These are phyloP conservation scores for Pristiophorus japonicus DNA, from an alignment of 2,113 vertebrate species.

Conservation along the genomic window DNA sequence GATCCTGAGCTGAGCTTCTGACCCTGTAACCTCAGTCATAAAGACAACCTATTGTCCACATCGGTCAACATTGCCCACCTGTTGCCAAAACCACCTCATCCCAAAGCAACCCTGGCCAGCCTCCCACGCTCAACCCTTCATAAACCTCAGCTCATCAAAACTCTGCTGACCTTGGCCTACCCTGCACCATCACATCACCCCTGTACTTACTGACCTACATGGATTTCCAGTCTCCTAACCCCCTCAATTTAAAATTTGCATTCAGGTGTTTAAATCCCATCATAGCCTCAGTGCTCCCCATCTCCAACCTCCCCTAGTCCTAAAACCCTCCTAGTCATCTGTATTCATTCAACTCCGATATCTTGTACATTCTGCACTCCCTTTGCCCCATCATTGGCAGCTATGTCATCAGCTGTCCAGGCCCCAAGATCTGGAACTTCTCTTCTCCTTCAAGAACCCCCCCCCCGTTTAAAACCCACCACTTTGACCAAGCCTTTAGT, in stretches of 20 bases:
- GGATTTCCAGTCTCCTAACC: not conserved
- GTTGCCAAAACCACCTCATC: not conserved
- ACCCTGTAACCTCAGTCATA: not conserved
- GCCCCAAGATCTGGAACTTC: not conserved
- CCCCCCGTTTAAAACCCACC: no score
- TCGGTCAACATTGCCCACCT: not conserved
- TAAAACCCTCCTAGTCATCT: not conserved
- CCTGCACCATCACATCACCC: not conserved
- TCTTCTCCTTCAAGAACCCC: not conserved
- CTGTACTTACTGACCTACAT: not conserved
- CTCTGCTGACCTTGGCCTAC: no score
- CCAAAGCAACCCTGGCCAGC: not conserved
- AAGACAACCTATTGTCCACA: not conserved
- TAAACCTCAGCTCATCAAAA: not conserved
- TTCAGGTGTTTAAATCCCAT: no score
- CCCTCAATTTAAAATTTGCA: not conserved
- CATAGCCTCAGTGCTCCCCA: not conserved
- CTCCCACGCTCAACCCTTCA: not conserved
- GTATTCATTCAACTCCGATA: not conserved
- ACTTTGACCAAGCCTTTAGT: no score
- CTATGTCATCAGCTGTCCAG: not conserved
- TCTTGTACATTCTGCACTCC: not conserved
- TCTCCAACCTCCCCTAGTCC: not conserved
- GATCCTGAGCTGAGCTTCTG: not conserved
- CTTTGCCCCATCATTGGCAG: not conserved